These are phyloP conservation scores for Bugula neritina DNA, from an alignment of 2,888 invertebrate species.

Conservation along the genomic window DNA sequence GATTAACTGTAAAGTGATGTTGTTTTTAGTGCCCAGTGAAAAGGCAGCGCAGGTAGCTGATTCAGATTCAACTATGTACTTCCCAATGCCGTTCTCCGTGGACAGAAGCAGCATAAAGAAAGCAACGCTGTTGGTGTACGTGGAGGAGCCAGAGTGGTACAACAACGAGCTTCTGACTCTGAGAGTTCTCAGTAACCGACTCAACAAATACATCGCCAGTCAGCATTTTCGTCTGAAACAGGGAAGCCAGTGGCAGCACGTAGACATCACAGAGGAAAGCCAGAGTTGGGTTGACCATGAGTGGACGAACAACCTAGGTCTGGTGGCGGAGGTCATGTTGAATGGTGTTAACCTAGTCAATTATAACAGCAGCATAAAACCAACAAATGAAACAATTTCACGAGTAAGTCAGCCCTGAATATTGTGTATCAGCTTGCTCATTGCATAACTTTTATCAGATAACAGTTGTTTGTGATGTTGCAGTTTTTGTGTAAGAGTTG, in stretches of 20 bases:
- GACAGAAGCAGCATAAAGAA: neutral
- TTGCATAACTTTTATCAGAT: no score
- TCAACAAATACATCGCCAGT: neutral
- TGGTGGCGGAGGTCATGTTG: constrained; percentile 37
- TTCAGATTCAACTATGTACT: neutral
- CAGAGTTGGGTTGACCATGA: constrained; percentile 35
- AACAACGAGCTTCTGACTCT: neutral
- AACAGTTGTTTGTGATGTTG: no score
- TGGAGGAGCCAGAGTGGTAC: neutral
- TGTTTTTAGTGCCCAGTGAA: constrained; percentile 2
- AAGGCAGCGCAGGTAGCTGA: neutral
- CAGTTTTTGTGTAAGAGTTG: no score
- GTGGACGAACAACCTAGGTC: constrained; percentile 36
- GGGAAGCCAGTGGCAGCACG: constrained; percentile 38
- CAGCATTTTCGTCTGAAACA: neutral
- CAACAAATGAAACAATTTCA: neutral
- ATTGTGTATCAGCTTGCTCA: no score
- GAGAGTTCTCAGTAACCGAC: neutral
- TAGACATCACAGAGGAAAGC: constrained; percentile 35
- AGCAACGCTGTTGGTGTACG: constrained; percentile 4
- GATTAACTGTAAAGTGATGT: no score
- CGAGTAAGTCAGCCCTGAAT: no score
- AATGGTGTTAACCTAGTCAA: constrained; percentile 31
- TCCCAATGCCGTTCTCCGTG: constrained; percentile 17
- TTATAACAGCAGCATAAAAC: neutral